Evolutionary conservation across 2,888 invertebrate species (phyloP), one percentile per base, ranked within the genome.

Genomic region (Gerris lacustris): DNA sequence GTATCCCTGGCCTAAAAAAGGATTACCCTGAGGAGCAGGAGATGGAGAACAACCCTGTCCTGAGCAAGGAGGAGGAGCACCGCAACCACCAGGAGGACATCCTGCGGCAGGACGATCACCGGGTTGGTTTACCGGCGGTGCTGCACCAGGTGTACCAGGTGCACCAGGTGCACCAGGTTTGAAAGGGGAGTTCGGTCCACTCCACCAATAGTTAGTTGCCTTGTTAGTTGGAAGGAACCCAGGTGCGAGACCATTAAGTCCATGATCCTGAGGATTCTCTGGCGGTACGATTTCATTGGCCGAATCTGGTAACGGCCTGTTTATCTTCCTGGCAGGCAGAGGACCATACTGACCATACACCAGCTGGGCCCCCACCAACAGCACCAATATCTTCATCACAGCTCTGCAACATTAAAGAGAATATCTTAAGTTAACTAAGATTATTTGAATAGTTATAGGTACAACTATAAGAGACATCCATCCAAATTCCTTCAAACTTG

Each of bases 131-230:
- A 66, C 6, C 6, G 6, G 67, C 4, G 64, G 45, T 43, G 67
- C 6, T 31, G 9, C n/a, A 55, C 15, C 63, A n/a, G 68, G 68
- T 43, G n/a, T 44, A 6, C n/a, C 44, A 6, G 6, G 69, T 15
- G 17, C 62, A 5, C 5, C 67, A 15, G 69, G 68, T 71, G 80
- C 79, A 0, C 81, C 79, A 68, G 80, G 81, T 76, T 84, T 85
- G 78, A 87, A 83, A 0, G 86, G 86, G 0, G 85, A 85, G 74
- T 86, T 80, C 44, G 84, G 80, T 72, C 82, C 82, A 82, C 85
- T 84, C 87, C 86, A 87, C 86, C 86, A 87, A 78, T 83, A 86
- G 77, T 79, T 17, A 79, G 79, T 44, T 5, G 67, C 64, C 31
- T 64, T 64, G 18, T 64, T 64, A 7, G 9, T 7, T 31, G 17